Conservation (phyloP, 2,888 invertebrate genomes). For the Dermolepida albohirtum region DNA sequence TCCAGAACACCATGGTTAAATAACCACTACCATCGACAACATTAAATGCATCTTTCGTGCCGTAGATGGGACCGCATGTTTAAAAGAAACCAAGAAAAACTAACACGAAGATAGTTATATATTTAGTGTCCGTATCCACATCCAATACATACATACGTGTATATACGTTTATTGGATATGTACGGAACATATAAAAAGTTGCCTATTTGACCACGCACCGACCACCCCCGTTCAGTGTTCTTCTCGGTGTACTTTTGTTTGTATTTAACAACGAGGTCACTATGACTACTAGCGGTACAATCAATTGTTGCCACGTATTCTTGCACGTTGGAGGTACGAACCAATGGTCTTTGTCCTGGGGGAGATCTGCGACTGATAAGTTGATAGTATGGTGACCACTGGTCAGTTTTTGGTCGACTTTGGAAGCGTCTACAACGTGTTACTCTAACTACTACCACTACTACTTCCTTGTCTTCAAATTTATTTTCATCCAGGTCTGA, state of each 20-base stretch:
- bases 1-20: not conserved
- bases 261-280: conserved; percentile 60
- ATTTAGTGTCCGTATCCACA: conserved; percentile 2
- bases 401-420: conserved; percentile 62
- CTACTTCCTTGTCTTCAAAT: conserved; percentile 7
- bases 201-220: conserved; percentile 6
- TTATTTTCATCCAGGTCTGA: not conserved
- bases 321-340: conserved; percentile 55
- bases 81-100: not conserved
- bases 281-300: conserved; percentile 62
- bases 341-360: conserved; percentile 59
- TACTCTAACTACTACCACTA: conserved; percentile 41
- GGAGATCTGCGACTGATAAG: conserved; percentile 61
- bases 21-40: conserved; percentile 22
- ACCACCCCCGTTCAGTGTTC: conserved; percentile 1
- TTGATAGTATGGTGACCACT: conserved; percentile 60
- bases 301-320: conserved; percentile 64
- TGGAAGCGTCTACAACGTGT: conserved; percentile 51
- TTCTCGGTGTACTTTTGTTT: conserved; percentile 54
- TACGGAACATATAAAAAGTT: conserved; percentile 13
- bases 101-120: conserved; percentile 14
- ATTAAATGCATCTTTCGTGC: conserved; percentile 31
- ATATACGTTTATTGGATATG: not conserved
- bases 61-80: conserved; percentile 13
- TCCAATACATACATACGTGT: conserved; percentile 16